Percentiles rank a stretch among this genome's conserved stretches.
Evolutionary conservation across 35 echinoderm and acorn worm genomes (phyloP).

Genomic region (Diadema setosum): DNA sequence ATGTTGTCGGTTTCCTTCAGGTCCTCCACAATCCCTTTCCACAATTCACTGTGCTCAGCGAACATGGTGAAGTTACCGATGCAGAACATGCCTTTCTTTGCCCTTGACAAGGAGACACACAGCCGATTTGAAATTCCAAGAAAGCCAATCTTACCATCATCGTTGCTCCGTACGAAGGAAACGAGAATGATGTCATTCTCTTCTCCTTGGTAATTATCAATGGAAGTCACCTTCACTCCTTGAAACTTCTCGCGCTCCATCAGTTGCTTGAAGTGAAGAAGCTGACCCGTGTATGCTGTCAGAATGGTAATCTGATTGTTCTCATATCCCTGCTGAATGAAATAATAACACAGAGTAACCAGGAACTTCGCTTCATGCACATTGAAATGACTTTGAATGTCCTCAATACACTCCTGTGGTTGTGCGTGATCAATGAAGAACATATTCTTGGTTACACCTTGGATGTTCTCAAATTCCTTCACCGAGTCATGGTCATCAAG

Average conservation of each 20-base stretch:
- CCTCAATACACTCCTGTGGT: conserved; percentile 25
- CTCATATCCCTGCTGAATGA: conserved; percentile 66
- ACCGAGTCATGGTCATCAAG: conserved; percentile 72
- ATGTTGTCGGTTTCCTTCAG: background rate
- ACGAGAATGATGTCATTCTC: conserved; percentile 98
- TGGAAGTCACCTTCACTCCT: conserved; percentile 49
- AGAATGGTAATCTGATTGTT: conserved; percentile 64
- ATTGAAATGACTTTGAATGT: conserved; percentile 68
- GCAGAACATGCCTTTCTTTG: conserved; percentile 85
- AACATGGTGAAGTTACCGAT: conserved; percentile 77
- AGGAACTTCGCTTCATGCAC: conserved; percentile 63
- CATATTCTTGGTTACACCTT: conserved; percentile 55
- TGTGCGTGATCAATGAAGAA: conserved; percentile 80
- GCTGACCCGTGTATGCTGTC: conserved; percentile 76
- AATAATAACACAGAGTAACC: conserved; percentile 61
- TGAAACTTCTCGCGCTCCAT: conserved; percentile 46
- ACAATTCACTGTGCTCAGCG: conserved; percentile 59
- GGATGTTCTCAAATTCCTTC: background rate
- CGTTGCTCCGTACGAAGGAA: conserved; percentile 90
- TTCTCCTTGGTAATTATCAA: conserved; percentile 83
- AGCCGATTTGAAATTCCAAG: conserved; percentile 77
- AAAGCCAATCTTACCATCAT: conserved; percentile 85
- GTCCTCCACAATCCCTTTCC: conserved; percentile 51
- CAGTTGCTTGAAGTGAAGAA: conserved; percentile 28
- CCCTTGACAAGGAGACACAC: conserved; percentile 80